Evolutionary conservation across 1,140 invertebrate genomes (phyloP).

Genomic region (Drosophila oshimai): DNA sequence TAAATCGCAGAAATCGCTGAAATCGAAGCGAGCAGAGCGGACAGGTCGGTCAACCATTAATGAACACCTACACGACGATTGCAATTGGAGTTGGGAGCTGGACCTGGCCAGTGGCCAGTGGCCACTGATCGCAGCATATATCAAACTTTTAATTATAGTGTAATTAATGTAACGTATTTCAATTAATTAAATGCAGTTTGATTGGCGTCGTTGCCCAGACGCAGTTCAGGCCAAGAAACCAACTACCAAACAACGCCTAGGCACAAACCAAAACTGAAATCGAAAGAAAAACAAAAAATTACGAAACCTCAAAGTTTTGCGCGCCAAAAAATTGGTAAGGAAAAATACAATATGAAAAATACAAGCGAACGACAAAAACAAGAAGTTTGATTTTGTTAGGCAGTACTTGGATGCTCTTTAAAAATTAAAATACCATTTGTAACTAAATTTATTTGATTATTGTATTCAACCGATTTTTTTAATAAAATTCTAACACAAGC

Average conservation of each 20-base stretch:
- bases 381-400: not conserved
- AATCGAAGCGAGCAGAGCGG: constrained; percentile 12
- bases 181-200: constrained; percentile 74
- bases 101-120: not conserved
- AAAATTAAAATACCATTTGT: too few species aligned
- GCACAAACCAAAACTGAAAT: constrained; percentile 18
- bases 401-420: constrained; percentile 6
- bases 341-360: constrained; percentile 46
- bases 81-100: not conserved
- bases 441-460: too few species aligned
- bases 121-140: constrained; percentile 52
- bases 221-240: constrained; percentile 11
- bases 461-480: too few species aligned
- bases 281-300: constrained; percentile 38
- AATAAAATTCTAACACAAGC: too few species aligned
- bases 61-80: constrained; percentile 38
- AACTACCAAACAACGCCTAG: constrained; percentile 28
- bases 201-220: constrained; percentile 42
- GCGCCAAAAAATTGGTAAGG: constrained; percentile 48
- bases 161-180: constrained; percentile 75
- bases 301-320: constrained; percentile 62
- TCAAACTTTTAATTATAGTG: constrained; percentile 73
- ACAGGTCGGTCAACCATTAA: constrained; percentile 43
- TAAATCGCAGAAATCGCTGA: constrained; percentile 44
- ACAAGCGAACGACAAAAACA: constrained; percentile 17